Evolutionary conservation across 2,797 vertebrate species (phyloP).

Genomic region (Oreochromis grahami): DNA sequence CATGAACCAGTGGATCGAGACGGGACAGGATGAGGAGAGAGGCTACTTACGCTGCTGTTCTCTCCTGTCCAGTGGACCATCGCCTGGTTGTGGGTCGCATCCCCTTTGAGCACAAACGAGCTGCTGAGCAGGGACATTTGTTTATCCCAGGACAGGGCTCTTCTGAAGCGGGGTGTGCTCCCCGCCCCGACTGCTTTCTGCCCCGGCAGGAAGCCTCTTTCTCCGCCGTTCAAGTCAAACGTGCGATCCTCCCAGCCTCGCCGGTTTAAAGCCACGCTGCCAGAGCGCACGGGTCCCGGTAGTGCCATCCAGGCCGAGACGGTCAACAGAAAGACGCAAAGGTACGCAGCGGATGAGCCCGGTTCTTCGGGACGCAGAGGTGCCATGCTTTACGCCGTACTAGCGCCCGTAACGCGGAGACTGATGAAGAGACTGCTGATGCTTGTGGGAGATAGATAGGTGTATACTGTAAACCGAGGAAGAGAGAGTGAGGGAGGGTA

Average conservation of each 20-base stretch:
- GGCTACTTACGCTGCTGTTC: conserved; percentile 95
- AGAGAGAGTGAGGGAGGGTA: conserved; percentile 8
- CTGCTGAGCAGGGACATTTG: conserved; percentile 87
- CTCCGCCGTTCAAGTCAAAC: conserved; percentile 46
- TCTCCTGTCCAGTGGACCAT: conserved; percentile 99
- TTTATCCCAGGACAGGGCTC: conserved; percentile 77
- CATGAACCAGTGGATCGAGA: conserved; percentile 13
- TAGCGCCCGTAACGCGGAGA: conserved; percentile 63
- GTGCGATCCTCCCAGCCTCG: conserved; percentile 39
- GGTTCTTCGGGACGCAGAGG: conserved; percentile 46
- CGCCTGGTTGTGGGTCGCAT: conserved; percentile 97
- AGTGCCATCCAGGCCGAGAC: conserved; percentile 66
- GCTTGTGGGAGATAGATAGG: conserved; percentile 67
- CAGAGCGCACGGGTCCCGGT: conserved; percentile 63
- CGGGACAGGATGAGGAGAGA: conserved; percentile 12
- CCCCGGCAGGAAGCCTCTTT: conserved; percentile 35
- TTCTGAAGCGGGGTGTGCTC: conserved; percentile 64
- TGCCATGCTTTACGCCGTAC: conserved; percentile 70
- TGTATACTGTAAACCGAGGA: conserved; percentile 50
- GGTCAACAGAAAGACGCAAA: conserved; percentile 66
- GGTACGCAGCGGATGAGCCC: conserved; percentile 47
- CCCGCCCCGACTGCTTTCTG: conserved; percentile 28
- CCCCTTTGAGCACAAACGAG: conserved; percentile 96
- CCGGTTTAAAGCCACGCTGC: conserved; percentile 55
- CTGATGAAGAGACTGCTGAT: conserved; percentile 71